A percentile compares a stretch with the other conserved stretches of the same genome.
Evolutionary conservation across 2,797 vertebrate genomes (phyloP).

Genomic region (Aplochiton taeniatus): DNA sequence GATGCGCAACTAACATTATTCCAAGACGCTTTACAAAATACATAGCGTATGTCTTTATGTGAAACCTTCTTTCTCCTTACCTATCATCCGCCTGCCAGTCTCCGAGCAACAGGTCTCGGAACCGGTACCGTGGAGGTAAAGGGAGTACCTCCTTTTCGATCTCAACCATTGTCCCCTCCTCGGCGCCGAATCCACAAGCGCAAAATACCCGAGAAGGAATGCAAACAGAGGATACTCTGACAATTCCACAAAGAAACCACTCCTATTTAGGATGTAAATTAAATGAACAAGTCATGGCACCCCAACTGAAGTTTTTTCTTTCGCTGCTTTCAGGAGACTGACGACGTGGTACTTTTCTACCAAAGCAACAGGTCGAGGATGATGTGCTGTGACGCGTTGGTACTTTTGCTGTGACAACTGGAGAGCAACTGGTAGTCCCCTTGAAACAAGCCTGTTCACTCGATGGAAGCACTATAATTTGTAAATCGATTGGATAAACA

Average conservation of each 20-base stretch:
- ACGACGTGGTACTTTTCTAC: conserved; percentile 42
- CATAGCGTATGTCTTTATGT: no score
- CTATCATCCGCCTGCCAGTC: conserved; percentile 85
- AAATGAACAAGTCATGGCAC: conserved; percentile 51
- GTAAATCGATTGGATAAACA: conserved; percentile 7
- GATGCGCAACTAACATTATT: no score
- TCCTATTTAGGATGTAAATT: conserved; percentile 50
- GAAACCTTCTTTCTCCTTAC: conserved; percentile 52
- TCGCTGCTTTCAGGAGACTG: conserved; percentile 7
- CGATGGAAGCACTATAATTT: conserved; percentile 49
- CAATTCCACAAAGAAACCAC: conserved; percentile 23
- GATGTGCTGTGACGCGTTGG: conserved; percentile 49
- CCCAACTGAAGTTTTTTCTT: conserved; percentile 27
- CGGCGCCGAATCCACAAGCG: conserved; percentile 47
- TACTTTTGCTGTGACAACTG: conserved; percentile 60
- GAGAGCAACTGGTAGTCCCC: conserved; percentile 74
- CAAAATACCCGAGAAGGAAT: conserved; percentile 28
- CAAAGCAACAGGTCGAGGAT: conserved; percentile 69
- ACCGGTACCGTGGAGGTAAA: conserved; percentile 83
- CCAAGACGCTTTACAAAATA: no score
- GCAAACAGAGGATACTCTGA: conserved; percentile 46
- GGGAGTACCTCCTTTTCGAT: conserved; percentile 83
- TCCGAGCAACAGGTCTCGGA: conserved; percentile 86
- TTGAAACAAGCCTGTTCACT: conserved; percentile 38
- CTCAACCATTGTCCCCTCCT: conserved; percentile 75